Evolutionary conservation across 2,888 invertebrate species (phyloP).

Genomic region (Oxycera nigricornis): DNA sequence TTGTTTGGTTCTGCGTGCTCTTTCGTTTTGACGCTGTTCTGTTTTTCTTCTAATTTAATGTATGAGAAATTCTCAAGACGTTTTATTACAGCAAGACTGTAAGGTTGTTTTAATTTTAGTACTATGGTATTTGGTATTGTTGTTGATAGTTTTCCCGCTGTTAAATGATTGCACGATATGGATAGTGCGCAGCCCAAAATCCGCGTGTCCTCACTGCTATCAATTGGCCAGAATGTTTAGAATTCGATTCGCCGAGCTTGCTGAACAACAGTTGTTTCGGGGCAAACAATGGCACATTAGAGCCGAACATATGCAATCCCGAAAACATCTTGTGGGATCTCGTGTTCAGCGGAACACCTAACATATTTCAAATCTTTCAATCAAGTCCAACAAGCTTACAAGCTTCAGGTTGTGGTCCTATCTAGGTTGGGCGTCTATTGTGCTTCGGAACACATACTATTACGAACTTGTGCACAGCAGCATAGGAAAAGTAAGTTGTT

Average conservation of each 20-base stretch:
- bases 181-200: neutral
- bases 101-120: conserved; percentile 5
- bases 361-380: conserved; percentile 1
- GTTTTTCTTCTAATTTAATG: conserved; percentile 25
- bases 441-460: too few relatives aligned
- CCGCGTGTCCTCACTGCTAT: neutral
- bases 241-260: neutral
- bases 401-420: neutral
- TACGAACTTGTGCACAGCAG: too few relatives aligned
- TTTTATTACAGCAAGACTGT: conserved; percentile 13
- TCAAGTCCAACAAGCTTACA: conserved; percentile 1
- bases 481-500: too few relatives aligned
- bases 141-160: conserved; percentile 30
- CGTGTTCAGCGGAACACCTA: neutral
- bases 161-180: neutral
- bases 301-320: conserved; percentile 9
- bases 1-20: neutral
- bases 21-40: neutral
- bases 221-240: neutral
- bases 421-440: neutral
- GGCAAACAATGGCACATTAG: conserved; percentile 17
- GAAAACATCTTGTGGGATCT: neutral
- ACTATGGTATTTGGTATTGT: conserved; percentile 34
- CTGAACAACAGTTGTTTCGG: conserved; percentile 5
- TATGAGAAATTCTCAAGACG: conserved; percentile 27